Base-by-base conservation (phyloP, 2,888 invertebrate genomes). In the Drosophila buzzatii region DNA sequence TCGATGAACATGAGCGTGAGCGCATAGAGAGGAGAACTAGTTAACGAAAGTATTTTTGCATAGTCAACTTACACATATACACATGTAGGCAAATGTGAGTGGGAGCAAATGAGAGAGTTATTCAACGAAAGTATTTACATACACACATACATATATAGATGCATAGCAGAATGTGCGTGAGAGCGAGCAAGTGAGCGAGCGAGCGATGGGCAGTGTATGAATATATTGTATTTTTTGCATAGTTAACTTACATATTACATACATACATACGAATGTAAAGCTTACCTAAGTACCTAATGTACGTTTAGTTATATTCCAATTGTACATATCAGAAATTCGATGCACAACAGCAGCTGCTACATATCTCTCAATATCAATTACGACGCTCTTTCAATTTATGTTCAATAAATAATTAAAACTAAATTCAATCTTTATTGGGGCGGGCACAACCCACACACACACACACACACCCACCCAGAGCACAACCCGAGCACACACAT, bases 301-400 rank as follows among this genome's bases (percentile, higher is more conserved):
- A 63, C 61, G 56, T 79, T 57, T 81, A 79, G 75, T 79, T 79
- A 35, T 82, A 65, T 81, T 76, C 69, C 76, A 79, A 85, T 68
- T 81, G 89, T 85, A 89, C 89, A 85, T 85, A 85, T 89, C 82
- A 82, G 68, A 55, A 55, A 41, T 12, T 55, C 74, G 18, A 73
- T 52, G 63, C 73, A 74, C 53, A 59, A 64, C 78, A 72, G 51
- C 51, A 51, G 51, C 55, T 39, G 59, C 81, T 53, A 73, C 78
- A 77, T 81, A 73, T 73, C 62, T 81, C 63, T 66, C 59, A 53
- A 56, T 74, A 53, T 70, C 57, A 53, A 59, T 49, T 61, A 62
- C 14, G 62, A 70, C 45, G 53, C 62, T 44, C 70, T 80, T 52
- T 76, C 56, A 72, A 44, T 69, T 79, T 84, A 81, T 80, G 85